phyloP scores from a whole-genome alignment of 2,888 invertebrate genomes.

The Palloptera scutellata region DNA sequence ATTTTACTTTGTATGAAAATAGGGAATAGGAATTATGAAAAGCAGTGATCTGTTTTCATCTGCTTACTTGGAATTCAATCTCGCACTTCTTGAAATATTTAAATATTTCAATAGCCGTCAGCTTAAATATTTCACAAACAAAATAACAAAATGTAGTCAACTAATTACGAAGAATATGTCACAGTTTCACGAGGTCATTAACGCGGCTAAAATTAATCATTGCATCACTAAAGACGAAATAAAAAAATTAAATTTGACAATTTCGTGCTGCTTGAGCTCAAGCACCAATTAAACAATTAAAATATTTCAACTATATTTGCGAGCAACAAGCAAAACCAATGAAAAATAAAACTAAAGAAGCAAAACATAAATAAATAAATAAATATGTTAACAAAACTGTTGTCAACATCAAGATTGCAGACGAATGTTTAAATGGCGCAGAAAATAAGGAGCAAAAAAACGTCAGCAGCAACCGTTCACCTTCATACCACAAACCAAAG shows the following conservation, averaged over 20 bases:
- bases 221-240: not conserved
- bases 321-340: not conserved
- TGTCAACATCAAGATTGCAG: not conserved
- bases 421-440: conserved; percentile 12
- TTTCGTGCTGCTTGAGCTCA: not conserved
- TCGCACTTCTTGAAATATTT: no score
- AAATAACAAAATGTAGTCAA: no score
- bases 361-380: not conserved
- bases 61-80: no score
- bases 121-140: no score
- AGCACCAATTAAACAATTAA: conserved; percentile 7
- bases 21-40: no score
- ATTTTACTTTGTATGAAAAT: no score
- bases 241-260: not conserved
- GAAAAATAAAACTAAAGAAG: not conserved
- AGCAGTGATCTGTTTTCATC: no score
- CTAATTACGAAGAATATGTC: no score
- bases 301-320: not conserved
- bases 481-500: not conserved
- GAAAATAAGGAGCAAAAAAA: not conserved
- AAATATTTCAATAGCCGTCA: no score
- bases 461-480: not conserved
- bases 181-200: not conserved
- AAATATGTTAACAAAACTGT: not conserved
- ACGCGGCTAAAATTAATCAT: not conserved